Percentiles rank a stretch among this genome's conserved stretches.
Evolutionary conservation across 2,888 invertebrate genomes (phyloP).

Genomic region (Reticulitermes lucifugus): DNA sequence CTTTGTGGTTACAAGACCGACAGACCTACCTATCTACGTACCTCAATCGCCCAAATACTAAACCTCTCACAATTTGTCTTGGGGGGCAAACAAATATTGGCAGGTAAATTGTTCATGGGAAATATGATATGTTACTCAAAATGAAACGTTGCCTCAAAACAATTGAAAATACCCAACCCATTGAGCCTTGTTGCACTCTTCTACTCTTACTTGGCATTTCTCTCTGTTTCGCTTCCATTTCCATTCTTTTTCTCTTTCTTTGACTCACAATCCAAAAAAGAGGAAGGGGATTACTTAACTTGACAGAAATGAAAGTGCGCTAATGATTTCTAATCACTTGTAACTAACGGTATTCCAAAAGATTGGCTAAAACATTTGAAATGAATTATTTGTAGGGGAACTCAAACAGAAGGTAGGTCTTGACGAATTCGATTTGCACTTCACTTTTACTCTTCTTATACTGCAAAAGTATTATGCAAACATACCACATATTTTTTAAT

Average conservation of each 20-base stretch:
- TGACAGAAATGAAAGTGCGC: background rate
- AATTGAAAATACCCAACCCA: background rate
- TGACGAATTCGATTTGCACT: too few species aligned
- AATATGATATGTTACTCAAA: conserved; percentile 16
- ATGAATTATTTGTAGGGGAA: background rate
- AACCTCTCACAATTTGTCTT: conserved; percentile 44
- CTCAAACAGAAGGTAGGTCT: background rate
- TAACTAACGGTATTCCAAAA: too few species aligned
- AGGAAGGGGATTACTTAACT: conserved; percentile 27
- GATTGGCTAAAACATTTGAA: too few species aligned
- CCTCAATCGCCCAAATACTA: conserved; percentile 18
- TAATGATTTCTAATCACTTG: too few species aligned
- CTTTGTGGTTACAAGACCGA: conserved; percentile 48
- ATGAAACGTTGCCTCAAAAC: background rate
- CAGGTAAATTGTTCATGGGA: conserved; percentile 52
- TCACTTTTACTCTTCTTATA: too few species aligned
- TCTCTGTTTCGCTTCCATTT: conserved; percentile 31
- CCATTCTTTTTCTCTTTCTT: conserved; percentile 37
- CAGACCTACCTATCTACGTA: conserved; percentile 20
- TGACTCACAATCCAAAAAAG: conserved; percentile 44
- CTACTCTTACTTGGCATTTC: conserved; percentile 30
- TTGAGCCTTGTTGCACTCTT: background rate
- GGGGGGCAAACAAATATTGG: conserved; percentile 50
- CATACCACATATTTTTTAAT: too few species aligned
- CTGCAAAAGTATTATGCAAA: too few species aligned